These are phyloP conservation scores for Netelia inedita DNA, from an alignment of 2,888 invertebrate species.

Conservation along the genomic window DNA sequence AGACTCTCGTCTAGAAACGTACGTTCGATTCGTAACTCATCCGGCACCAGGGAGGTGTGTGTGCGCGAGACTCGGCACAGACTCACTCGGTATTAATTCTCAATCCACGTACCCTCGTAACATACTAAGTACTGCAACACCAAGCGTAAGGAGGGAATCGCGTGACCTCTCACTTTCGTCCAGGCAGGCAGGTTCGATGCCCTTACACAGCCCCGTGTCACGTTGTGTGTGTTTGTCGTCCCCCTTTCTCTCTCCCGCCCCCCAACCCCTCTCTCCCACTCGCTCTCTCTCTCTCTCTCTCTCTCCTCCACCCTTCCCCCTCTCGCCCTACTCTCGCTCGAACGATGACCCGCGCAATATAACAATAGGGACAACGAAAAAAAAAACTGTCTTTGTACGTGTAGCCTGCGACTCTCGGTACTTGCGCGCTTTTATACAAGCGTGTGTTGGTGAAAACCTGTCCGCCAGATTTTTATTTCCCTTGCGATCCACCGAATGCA, in stretches of 20 bases:
- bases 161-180: conserved; percentile 70
- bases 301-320: neutral
- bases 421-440: neutral
- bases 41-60: neutral
- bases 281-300: neutral
- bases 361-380: conserved; percentile 59
- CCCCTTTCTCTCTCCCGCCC: neutral
- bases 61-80: conserved; percentile 5
- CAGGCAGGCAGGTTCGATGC: conserved; percentile 65
- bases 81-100: conserved; percentile 65
- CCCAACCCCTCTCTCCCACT: neutral
- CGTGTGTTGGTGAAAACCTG: conserved; percentile 31
- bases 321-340: conserved; percentile 19
- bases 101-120: conserved; percentile 66
- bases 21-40: conserved; percentile 34
- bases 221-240: conserved; percentile 7
- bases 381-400: neutral
- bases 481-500: conserved; percentile 5
- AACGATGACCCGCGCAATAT: conserved; percentile 68
- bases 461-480: conserved; percentile 33
- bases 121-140: conserved; percentile 62
- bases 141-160: conserved; percentile 66
- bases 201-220: conserved; percentile 65
- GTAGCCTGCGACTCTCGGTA: neutral
- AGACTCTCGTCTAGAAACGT: too few relatives aligned